Percentiles rank a stretch among this genome's conserved stretches.
phyloP scores from a whole-genome alignment of 2,113 vertebrate genomes.

The Rhinolophus ferrumequinum region DNA sequence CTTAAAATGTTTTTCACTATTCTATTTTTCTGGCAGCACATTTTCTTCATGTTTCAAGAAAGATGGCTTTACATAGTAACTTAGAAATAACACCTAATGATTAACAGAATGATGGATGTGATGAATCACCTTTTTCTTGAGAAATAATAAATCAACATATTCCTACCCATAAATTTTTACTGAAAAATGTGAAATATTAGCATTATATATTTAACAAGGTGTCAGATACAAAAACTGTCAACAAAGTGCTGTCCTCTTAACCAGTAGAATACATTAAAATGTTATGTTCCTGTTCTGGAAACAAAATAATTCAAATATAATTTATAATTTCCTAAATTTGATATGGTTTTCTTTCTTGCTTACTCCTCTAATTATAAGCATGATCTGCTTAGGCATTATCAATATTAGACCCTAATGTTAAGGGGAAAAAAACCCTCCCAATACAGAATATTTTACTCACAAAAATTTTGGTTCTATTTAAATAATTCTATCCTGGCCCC shows the following conservation, averaged over 20 bases:
- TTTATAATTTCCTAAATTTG: not conserved
- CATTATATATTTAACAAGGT: slow-evolving; percentile 76
- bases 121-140: slow-evolving; percentile 74
- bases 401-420: not conserved
- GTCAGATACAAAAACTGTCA: slow-evolving; percentile 70
- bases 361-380: not conserved
- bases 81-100: slow-evolving; percentile 69
- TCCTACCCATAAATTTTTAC: slow-evolving; percentile 65
- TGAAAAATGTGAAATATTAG: slow-evolving; percentile 68
- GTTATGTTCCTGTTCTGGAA: not conserved
- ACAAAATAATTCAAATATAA: slow-evolving; percentile 3
- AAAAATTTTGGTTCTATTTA: not conserved
- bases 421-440: not conserved
- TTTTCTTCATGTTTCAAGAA: slow-evolving; percentile 52
- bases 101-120: slow-evolving; percentile 77
- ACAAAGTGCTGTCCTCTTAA: slow-evolving; percentile 60
- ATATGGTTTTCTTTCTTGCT: not conserved
- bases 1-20: not conserved
- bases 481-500: not conserved
- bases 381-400: not conserved
- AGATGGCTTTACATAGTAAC: slow-evolving; percentile 35
- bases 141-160: slow-evolving; percentile 80
- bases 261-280: slow-evolving; percentile 17
- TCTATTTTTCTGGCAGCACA: slow-evolving; percentile 35
- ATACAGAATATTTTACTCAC: not conserved